Evolutionary conservation across 1,140 invertebrate genomes (phyloP), one percentile per base, ranked within the genome.

Genomic region (Penaeus chinensis): DNA sequence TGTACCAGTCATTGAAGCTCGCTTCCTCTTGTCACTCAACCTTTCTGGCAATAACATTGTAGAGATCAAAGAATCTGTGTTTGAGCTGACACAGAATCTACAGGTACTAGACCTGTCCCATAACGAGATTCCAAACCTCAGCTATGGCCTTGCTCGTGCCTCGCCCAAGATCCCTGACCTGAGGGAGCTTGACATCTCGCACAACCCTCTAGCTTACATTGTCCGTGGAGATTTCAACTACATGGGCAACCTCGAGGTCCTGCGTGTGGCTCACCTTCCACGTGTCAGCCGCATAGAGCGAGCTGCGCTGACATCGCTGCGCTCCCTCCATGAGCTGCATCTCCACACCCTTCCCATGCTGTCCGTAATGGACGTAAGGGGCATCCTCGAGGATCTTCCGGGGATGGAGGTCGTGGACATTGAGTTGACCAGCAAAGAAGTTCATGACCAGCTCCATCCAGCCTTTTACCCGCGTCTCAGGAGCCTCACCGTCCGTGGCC

Each of bases 1-100:
- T 10, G 92, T 97, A 61, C 92, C 93, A 24, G 82, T 91, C 16
- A 91, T 98, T 27, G 97, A 98, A 93, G 97, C 96, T 47, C 97
- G 97, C 11, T 98, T 98, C 91, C 93, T 98, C 63, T 94, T 95
- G 88, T 92, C 93, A 84, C 92, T 98, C n/a, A 97, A 98, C 92
- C 91, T 98, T 13, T 97, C 96, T 0, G 92, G 94, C 54, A 98
- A 98, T 91, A 94, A 94, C 74, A 95, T 98, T 47, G 92, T 92
- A 0, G 93, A 93, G 62, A 92, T 98, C 13, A 93, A 94, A 24
- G 93, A 95, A 11, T 94, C 94, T 84, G 93, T 95, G 2, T 96
- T 98, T 91, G 94, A 96, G 89, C 92, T 96, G 20, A 95, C 96
- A 0, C 97, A 96, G 7, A 92, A 97, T 69, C 91, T 98, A 20